Conservation (phyloP, 1,140 invertebrate genomes). For the Teleogryllus occipitalis region DNA sequence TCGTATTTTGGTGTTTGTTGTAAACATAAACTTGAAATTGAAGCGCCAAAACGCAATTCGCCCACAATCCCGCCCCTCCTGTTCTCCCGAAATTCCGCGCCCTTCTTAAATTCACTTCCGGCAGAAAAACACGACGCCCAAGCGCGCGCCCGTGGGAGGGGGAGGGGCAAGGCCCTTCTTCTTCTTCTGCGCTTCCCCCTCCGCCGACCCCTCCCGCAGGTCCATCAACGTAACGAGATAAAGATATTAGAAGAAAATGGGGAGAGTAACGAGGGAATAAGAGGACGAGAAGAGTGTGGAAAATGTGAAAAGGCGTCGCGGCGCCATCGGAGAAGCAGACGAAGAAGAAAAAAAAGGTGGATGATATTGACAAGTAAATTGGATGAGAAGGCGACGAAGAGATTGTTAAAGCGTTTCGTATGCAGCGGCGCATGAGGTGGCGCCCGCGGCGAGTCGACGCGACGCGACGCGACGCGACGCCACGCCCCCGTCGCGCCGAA, state of each 20-base stretch:
- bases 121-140: background rate
- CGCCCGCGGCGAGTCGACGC: background rate
- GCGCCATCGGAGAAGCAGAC: background rate
- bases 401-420: background rate
- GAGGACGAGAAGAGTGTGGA: background rate
- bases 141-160: background rate
- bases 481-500: too few relatives aligned
- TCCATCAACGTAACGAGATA: background rate
- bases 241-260: conserved; percentile 1
- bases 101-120: background rate
- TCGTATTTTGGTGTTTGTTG: background rate
- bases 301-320: background rate
- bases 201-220: background rate
- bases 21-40: background rate
- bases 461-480: background rate
- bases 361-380: background rate
- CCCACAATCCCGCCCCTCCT: background rate
- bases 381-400: background rate
- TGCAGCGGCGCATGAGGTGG: too few relatives aligned
- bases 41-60: background rate
- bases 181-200: background rate
- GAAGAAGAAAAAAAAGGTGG: background rate
- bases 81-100: background rate
- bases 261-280: background rate
- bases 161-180: background rate